A percentile compares a stretch with the other conserved stretches of the same genome.
Evolutionary conservation across 2,113 vertebrate genomes (phyloP).

Genomic region (Leucoraja erinaceus): DNA sequence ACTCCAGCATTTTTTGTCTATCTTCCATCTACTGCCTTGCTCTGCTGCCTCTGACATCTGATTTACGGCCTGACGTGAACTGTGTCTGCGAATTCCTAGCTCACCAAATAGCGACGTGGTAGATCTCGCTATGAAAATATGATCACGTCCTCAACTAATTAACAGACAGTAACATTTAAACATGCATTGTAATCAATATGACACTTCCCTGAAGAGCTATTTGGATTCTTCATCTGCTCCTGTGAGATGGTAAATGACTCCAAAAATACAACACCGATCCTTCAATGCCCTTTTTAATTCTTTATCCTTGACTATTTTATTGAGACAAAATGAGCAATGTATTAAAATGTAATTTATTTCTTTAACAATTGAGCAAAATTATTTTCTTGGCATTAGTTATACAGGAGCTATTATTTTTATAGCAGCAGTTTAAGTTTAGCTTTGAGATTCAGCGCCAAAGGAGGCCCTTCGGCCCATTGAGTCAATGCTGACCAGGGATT

Average conservation of each 20-base stretch:
- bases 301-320: neutral
- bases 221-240: neutral
- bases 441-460: too few relatives aligned
- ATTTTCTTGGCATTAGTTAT: neutral
- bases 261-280: neutral
- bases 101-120: too few relatives aligned
- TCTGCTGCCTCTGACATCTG: too few relatives aligned
- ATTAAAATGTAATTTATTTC: slow-evolving; percentile 5
- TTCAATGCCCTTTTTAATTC: neutral
- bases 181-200: neutral
- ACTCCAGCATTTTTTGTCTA: too few relatives aligned
- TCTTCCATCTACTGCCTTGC: too few relatives aligned
- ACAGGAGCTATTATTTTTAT: neutral
- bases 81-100: too few relatives aligned
- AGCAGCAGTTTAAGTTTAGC: too few relatives aligned
- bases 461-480: too few relatives aligned
- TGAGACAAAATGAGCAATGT: neutral
- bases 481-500: too few relatives aligned
- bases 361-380: neutral
- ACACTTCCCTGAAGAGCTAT: neutral
- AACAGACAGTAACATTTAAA: neutral
- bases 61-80: too few relatives aligned
- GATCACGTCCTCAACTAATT: neutral
- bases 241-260: neutral
- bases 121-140: neutral